Conservation (phyloP, 2,113 vertebrate genomes). For the Oncorhynchus kisutch region DNA sequence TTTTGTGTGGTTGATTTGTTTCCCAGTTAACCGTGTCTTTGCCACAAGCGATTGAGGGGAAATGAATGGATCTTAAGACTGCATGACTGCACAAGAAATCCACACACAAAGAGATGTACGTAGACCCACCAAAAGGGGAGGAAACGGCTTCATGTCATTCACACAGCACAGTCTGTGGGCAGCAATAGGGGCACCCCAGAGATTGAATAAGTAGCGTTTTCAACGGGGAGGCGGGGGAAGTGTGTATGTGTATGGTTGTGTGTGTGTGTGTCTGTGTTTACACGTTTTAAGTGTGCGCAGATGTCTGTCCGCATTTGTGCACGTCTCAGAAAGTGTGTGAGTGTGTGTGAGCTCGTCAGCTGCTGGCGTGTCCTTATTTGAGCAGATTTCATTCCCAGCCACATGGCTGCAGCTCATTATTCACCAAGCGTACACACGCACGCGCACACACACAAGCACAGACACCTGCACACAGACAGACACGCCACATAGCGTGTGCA, state of each 20-base stretch:
- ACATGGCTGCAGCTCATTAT: slow-evolving; percentile 66
- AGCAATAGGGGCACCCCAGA: background rate
- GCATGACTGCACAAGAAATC: background rate
- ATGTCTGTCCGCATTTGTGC: background rate
- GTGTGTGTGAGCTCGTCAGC: slow-evolving; percentile 26
- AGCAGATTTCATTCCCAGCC: slow-evolving; percentile 64
- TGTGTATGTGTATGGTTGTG: slow-evolving; percentile 1
- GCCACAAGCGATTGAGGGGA: slow-evolving; percentile 38
- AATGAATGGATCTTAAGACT: slow-evolving; percentile 22
- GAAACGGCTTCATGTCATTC: background rate
- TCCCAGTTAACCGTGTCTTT: slow-evolving; percentile 48
- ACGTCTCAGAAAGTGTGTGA: background rate
- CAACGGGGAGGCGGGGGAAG: background rate
- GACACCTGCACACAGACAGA: slow-evolving; percentile 2
- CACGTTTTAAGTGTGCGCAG: too few species aligned
- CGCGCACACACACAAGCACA: slow-evolving; percentile 31
- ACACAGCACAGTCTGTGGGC: background rate
- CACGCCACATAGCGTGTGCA: background rate
- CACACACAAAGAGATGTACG: background rate
- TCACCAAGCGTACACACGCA: slow-evolving; percentile 60
- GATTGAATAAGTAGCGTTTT: background rate
- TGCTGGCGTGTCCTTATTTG: slow-evolving; percentile 64
- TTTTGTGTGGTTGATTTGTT: slow-evolving; percentile 28
- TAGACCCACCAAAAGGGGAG: background rate
- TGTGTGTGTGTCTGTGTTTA: background rate